A percentile compares a stretch with the other conserved stretches of the same genome.
Evolutionary conservation across 2,113 vertebrate genomes (phyloP).

Genomic region (Syngnathus scovelli): DNA sequence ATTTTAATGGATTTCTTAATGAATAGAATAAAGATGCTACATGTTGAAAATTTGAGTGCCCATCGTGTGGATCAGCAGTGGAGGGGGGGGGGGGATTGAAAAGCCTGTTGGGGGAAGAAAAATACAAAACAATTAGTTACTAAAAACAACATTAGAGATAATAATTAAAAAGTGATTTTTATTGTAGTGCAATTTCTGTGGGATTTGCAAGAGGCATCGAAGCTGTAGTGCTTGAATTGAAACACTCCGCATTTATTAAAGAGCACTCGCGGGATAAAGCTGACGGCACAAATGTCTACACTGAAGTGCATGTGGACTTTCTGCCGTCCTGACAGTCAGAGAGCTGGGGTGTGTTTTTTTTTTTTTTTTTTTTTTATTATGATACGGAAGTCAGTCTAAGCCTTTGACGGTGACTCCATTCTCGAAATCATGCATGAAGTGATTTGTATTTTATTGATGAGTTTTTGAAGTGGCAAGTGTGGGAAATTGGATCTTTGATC

Average conservation of each 20-base stretch:
- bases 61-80: conserved; percentile 69
- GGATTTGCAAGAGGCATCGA: conserved; percentile 26
- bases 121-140: conserved; percentile 15
- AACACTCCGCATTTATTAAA: conserved; percentile 27
- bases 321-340: conserved; percentile 31
- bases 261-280: conserved; percentile 42
- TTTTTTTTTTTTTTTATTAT: conserved; percentile 23
- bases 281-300: conserved; percentile 23
- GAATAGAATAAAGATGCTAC: conserved; percentile 94
- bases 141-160: conserved; percentile 21
- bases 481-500: conserved; percentile 77
- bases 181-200: neutral
- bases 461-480: conserved; percentile 73
- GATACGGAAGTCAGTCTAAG: conserved; percentile 58
- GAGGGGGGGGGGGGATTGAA: neutral
- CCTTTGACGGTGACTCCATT: conserved; percentile 44
- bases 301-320: conserved; percentile 4
- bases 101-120: neutral
- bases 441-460: conserved; percentile 79
- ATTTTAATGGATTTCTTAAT: conserved; percentile 95
- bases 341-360: conserved; percentile 31
- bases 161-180: conserved; percentile 30
- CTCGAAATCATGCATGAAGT: conserved; percentile 65
- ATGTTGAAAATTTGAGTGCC: conserved; percentile 89
- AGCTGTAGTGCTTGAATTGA: conserved; percentile 18